phyloP scores from a whole-genome alignment of 1,140 invertebrate genomes.

The Araneus ventricosus region DNA sequence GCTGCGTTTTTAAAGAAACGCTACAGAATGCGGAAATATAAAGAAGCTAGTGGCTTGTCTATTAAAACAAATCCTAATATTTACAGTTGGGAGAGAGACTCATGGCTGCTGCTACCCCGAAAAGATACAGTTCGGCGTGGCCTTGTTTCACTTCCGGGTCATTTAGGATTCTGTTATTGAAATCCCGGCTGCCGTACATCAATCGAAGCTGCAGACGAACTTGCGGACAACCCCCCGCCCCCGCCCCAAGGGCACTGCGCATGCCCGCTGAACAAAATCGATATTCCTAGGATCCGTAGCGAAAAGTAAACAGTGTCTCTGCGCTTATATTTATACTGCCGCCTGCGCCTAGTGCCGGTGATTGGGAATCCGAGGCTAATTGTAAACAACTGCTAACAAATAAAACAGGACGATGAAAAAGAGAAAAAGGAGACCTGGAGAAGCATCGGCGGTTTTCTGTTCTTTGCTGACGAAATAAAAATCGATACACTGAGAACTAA shows the following conservation, averaged over 20 bases:
- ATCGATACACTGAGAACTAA: not conserved
- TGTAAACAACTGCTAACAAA: slow-evolving; percentile 66
- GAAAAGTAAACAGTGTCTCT: slow-evolving; percentile 70
- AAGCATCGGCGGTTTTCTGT: not conserved
- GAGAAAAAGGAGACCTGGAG: not conserved
- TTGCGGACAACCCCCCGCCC: slow-evolving; percentile 45
- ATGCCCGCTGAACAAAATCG: slow-evolving; percentile 42
- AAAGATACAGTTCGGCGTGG: slow-evolving; percentile 25
- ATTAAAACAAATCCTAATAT: slow-evolving; percentile 16
- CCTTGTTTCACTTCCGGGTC: slow-evolving; percentile 60
- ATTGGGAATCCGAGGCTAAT: slow-evolving; percentile 50
- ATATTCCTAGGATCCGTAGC: slow-evolving; percentile 71
- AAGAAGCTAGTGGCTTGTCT: not conserved
- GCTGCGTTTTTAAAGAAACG: no score
- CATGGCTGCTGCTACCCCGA: not conserved
- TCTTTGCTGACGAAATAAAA: not conserved
- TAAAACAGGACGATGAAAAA: not conserved
- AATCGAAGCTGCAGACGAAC: slow-evolving; percentile 63
- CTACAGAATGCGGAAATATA: not conserved
- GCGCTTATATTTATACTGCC: slow-evolving; percentile 24
- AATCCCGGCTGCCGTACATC: slow-evolving; percentile 53
- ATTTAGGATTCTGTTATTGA: slow-evolving; percentile 39
- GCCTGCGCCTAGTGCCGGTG: slow-evolving; percentile 13
- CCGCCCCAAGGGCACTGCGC: slow-evolving; percentile 6
- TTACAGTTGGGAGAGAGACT: not conserved